Evolutionary conservation across 2,888 invertebrate genomes (phyloP), one percentile per base, ranked within the genome.

Genomic region (Calameuta filiformis): DNA sequence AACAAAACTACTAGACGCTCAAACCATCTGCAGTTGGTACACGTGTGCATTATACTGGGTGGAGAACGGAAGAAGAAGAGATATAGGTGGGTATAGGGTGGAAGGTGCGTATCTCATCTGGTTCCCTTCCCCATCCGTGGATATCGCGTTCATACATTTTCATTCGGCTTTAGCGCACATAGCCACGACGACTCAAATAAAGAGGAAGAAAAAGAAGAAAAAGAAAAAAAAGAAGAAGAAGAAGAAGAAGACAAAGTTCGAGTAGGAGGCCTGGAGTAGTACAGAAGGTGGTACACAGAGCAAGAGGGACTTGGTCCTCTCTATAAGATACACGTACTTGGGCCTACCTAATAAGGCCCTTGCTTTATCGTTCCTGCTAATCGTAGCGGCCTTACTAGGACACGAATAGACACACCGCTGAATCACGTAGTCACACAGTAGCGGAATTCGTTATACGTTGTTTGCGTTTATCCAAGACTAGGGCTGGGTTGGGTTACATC

Each of bases 341-440:
- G 75, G 74, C 76, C 69, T 35, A 76, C 88, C 88, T 87, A 89
- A 89, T 88, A 88, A 87, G 88, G 88, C 79, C 74, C 81, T 77
- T 80, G 79, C 77, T 85, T 88, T 88, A 88, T 88, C 87, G 85
- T 79, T 82, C 78, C 81, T 84, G 83, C 85, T 86, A 87, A 89
- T 89, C 89, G 86, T 80, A 71, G 77, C 81, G 82, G 84, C 85
- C 85, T 86, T 87, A 87, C 86, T 85, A 85, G 87, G 86, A 85
- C 85, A 86, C 84, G 83, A 87, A 87, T 87, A 88, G 85, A 85
- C 86, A 86, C 84, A 81, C 82, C 83, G 85, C 71, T 71, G 33
- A 71, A 71, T 71, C 71, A 34, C 34, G 56, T 56, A 56, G 56
- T 56, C 56, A 56, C 23, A 56, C 56, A 56, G 56, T 56, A 56